Base-by-base conservation (phyloP, 2,888 invertebrate species). In the Glomeris marginata region DNA sequence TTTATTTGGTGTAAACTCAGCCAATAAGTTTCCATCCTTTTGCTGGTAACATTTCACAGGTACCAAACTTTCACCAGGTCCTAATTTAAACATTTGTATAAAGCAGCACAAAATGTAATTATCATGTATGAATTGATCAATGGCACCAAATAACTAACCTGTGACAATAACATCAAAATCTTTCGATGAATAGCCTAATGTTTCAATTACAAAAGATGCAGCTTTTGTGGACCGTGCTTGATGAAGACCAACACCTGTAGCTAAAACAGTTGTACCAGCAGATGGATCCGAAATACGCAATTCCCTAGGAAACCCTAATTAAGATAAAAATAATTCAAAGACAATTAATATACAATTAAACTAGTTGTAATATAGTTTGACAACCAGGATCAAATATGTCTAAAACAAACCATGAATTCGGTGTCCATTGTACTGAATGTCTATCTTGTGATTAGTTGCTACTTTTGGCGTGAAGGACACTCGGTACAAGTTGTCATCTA, bases 11-110 rank as follows among this genome's bases (percentile, higher is more conserved):
- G 86, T 80, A 68, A 85, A 98, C 68, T 98, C 97, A 0, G 95
- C 95, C 64, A 91, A 81, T 50, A 94, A 73, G 62, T 91, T 82
- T 1, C 95, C 95, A 54, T 94, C 91, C 62, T 94, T 87, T 54
- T 95, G 95, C 64, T 91, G 91, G 66, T 92, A 92, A 64, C 97
- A 94, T 51, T 91, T 69, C 1, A 95, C 88, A 0, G 90, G 87
- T 40, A 92, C 73, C 0, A 86, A 57, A n/a, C 57, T 58, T 16
- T 58, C 59, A 42, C 49, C 51, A 2, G 60, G 59, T 51, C 58
- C 60, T 52, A n/a, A n/a, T n/a, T n/a, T n/a, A n/a, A n/a, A n/a
- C n/a, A n/a, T n/a, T n/a, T n/a, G n/a, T n/a, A n/a, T n/a, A n/a
- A n/a, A n/a, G n/a, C n/a, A n/a, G n/a, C n/a, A n/a, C n/a, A n/a